These are phyloP conservation scores for Labrus mixtus DNA, from an alignment of 2,113 vertebrate genomes.

Conservation along the genomic window DNA sequence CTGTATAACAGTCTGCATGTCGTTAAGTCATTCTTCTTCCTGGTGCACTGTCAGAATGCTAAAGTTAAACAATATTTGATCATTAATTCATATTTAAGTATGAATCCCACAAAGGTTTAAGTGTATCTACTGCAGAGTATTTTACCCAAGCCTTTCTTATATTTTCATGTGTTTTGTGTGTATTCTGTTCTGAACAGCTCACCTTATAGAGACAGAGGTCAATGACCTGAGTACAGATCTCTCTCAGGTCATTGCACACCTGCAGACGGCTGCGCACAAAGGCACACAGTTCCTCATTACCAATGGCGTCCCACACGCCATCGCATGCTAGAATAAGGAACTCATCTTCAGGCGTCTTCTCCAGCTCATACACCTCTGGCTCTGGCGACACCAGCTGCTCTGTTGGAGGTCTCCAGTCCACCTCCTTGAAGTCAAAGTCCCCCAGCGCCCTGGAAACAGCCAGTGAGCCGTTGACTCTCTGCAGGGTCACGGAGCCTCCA, in stretches of 20 bases:
- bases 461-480: slow-evolving; percentile 87
- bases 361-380: slow-evolving; percentile 86
- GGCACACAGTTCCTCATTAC: slow-evolving; percentile 82
- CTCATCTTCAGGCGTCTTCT: slow-evolving; percentile 81
- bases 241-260: slow-evolving; percentile 83
- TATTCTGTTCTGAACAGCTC: slow-evolving; percentile 41
- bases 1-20: no score
- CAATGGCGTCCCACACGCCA: slow-evolving; percentile 87
- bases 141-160: no score
- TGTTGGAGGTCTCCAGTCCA: slow-evolving; percentile 82
- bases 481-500: slow-evolving; percentile 84
- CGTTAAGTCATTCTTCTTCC: no score
- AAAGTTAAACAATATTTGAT: no score
- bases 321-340: slow-evolving; percentile 88
- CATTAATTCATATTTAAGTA: no score
- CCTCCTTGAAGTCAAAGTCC: slow-evolving; percentile 88
- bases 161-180: neutral
- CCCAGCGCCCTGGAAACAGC: slow-evolving; percentile 87
- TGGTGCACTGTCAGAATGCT: no score
- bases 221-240: slow-evolving; percentile 85
- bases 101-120: no score
- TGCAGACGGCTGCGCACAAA: slow-evolving; percentile 84
- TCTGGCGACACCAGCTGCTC: slow-evolving; percentile 88
- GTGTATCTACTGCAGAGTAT: no score
- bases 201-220: slow-evolving; percentile 90